Conservation (phyloP, 2,797 vertebrate genomes). For the Eremophila alpestris region DNA sequence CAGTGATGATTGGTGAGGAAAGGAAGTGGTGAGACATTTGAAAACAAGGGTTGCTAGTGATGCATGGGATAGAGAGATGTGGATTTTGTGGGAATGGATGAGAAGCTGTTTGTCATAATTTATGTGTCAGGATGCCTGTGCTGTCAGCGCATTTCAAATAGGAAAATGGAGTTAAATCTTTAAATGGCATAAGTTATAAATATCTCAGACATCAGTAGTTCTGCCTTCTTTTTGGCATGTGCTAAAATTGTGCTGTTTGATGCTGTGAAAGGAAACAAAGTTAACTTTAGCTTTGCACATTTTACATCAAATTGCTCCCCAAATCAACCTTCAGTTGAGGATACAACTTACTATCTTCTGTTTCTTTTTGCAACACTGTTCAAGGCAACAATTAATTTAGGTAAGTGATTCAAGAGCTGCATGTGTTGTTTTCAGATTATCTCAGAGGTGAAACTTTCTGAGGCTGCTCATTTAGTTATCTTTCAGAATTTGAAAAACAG, state of each 20-base stretch:
- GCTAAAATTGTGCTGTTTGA: not conserved
- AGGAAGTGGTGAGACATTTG: not conserved
- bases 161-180: not conserved
- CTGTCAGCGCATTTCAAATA: not conserved
- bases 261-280: not conserved
- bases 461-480: not conserved
- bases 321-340: not conserved
- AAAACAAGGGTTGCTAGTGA: fast-evolving
- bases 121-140: not conserved
- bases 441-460: not conserved
- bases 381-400: not conserved
- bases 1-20: not conserved
- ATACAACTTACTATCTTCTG: not conserved
- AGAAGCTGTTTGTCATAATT: not conserved
- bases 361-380: not conserved
- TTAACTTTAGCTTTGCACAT: not conserved
- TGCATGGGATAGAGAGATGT: not conserved
- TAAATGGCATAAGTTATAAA: not conserved
- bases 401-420: not conserved
- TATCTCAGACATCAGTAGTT: not conserved
- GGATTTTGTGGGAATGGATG: not conserved
- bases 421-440: not conserved
- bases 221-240: not conserved
- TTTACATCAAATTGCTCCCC: not conserved
- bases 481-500: not conserved